phyloP scores from a whole-genome alignment of 2,113 vertebrate species.

The Scomber scombrus region DNA sequence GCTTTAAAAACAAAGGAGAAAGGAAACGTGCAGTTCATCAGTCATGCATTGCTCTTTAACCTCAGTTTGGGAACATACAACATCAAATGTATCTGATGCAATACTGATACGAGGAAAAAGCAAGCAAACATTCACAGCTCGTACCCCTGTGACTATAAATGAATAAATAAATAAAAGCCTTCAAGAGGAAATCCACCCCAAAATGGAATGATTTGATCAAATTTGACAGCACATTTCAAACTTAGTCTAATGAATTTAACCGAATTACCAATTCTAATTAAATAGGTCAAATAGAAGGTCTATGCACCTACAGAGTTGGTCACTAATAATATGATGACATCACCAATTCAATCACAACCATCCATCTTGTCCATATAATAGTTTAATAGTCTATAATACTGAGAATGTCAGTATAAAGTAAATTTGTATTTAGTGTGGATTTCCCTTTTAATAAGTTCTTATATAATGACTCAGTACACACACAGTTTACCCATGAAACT shows the following conservation, averaged over 20 bases:
- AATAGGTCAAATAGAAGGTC: background rate
- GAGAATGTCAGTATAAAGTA: background rate
- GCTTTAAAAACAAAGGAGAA: background rate
- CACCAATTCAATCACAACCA: background rate
- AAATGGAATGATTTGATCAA: background rate
- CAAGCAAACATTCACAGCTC: conserved; percentile 17
- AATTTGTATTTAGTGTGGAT: background rate
- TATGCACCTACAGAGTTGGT: background rate
- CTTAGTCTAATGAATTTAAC: too few relatives aligned
- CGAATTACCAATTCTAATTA: too few relatives aligned
- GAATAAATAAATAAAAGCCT: conserved; percentile 16
- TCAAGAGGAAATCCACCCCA: background rate
- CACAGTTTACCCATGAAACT: conserved; percentile 19
- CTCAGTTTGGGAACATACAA: background rate
- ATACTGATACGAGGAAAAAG: conserved; percentile 26
- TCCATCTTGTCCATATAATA: background rate
- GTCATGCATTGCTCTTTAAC: background rate
- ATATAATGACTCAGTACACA: conserved; percentile 15
- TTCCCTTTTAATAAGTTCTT: conserved; percentile 6
- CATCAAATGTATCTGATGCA: conserved; percentile 28
- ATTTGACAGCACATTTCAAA: background rate
- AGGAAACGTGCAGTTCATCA: background rate
- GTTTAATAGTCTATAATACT: background rate
- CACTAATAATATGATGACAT: background rate
- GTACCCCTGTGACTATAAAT: conserved; percentile 6